Evolutionary conservation across 2,797 vertebrate genomes (phyloP).

Genomic region (Geotrypetes seraphini): DNA sequence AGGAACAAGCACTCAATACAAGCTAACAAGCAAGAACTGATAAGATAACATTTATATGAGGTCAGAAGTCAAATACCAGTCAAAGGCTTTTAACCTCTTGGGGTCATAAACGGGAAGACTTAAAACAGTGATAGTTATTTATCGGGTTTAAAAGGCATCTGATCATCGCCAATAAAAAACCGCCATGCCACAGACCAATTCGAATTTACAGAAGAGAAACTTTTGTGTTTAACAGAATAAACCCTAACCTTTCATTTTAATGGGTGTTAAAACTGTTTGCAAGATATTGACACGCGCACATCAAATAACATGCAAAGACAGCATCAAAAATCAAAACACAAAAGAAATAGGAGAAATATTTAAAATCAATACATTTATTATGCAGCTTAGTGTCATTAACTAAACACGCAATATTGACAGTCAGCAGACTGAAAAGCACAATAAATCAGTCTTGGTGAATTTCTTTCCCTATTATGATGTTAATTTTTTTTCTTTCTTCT

Average conservation of each 20-base stretch:
- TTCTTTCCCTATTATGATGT: slow-evolving; percentile 17
- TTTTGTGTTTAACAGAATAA: slow-evolving; percentile 20
- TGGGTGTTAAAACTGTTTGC: too few species aligned
- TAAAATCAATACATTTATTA: too few species aligned
- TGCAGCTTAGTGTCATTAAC: too few species aligned
- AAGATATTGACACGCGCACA: too few species aligned
- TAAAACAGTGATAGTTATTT: slow-evolving; percentile 61
- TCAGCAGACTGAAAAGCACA: slow-evolving; percentile 23
- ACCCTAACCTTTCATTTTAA: neutral
- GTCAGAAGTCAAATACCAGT: slow-evolving; percentile 89
- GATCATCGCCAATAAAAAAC: slow-evolving; percentile 30
- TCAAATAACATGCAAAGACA: too few species aligned
- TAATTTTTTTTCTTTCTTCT: slow-evolving; percentile 17
- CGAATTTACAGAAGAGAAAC: slow-evolving; percentile 34
- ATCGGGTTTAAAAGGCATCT: slow-evolving; percentile 49
- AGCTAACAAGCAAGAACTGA: slow-evolving; percentile 74
- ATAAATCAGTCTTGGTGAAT: slow-evolving; percentile 4
- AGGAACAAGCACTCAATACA: slow-evolving; percentile 73
- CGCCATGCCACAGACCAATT: slow-evolving; percentile 32
- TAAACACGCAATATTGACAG: slow-evolving; percentile 31
- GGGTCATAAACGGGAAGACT: slow-evolving; percentile 81
- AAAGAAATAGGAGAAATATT: too few species aligned
- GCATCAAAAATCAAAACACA: too few species aligned
- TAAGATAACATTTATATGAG: slow-evolving; percentile 83
- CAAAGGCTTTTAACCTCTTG: slow-evolving; percentile 83